Base-by-base conservation (phyloP, 2,888 invertebrate species). In the Noctua janthe region DNA sequence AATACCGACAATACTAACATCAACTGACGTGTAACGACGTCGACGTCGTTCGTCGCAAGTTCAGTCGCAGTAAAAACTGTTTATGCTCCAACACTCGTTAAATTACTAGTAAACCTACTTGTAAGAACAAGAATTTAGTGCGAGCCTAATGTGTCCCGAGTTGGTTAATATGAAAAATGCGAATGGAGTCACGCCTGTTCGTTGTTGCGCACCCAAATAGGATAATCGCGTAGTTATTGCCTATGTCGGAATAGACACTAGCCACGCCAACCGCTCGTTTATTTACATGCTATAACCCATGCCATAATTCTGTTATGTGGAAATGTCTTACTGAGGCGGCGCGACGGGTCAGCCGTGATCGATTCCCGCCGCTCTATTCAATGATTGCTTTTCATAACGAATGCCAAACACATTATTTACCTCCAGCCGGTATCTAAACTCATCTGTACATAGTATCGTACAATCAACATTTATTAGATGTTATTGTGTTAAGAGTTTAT, bases 221-320 rank as follows among this genome's bases (percentile, higher is more conserved):
- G 95, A 95, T 96, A 96, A 96, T 96, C 95, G 96, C 92, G 86
- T 93, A 94, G 95, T 96, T 96, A 95, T 95, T 95, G 95, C 94
- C 92, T 90, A 93, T 91, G 94, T 92, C 93, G 93, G 94, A 96
- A 96, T 96, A 96, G 96, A 95, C 95, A 94, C 92, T 91, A 95
- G 90, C 95, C 96, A 97, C 96, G 96, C 96, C 93, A 97, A 95
- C 94, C 91, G 95, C 94, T 96, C 96, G 95, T 97, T 96, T 96
- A 95, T 96, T 95, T 94, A 95, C 94, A 93, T 93, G 93, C 93
- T 91, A 93, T 93, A 94, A 94, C 90, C 92, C 91, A 88, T 90
- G 89, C 90, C 89, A 88, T 91, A 91, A 91, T 93, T 94, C 92
- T 92, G 94, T 94, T 94, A 94, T 93, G 94, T 93, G 93, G 91